Evolutionary conservation across 2,113 vertebrate species (phyloP), one percentile per base, ranked within the genome.

Genomic region (Caloenas nicobarica): DNA sequence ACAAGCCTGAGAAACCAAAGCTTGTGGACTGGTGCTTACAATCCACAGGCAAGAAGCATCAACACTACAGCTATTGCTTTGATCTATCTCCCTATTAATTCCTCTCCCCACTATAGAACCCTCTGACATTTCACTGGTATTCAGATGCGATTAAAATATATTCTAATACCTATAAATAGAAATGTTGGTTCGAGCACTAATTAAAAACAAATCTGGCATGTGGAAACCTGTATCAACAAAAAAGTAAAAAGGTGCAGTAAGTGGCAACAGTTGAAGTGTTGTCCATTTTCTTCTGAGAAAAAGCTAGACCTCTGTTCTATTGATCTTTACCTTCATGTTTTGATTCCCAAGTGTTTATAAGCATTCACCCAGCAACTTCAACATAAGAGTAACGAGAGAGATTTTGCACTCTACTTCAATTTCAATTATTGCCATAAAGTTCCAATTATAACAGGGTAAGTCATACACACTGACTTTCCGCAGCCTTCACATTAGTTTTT

Each of bases 121-220:
- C 51, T n/a, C 79, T 98, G 97, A 95, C 95, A 97, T 96, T 97
- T 97, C 96, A 94, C 62, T 88, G 93, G 96, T 89, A 97, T 97
- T 97, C 89, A 86, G 90, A 86, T 62, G 58, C 6, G 79, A 96
- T 91, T 96, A 97, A 97, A 98, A 97, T 97, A 97, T 79, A 98
- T 94, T 91, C 94, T 91, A 94, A 93, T 83, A 97, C 13, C 83
- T 98, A 97, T 96, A 97, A 97, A 98, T 97, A 98, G 97, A 95
- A 96, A 95, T 48, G 36, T 97, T 89, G 91, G 42, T 97, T 97
- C 86, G 95, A 97, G 70, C 86, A 88, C 83, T 96, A 96, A 98
- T 97, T 98, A 96, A 97, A 98, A 98, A 95, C 95, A 97, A 95
- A 93, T 73, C 87, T 97, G 85, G 77, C 92, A 96, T 97, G 96